Evolutionary conservation across 2,888 invertebrate species (phyloP), one percentile per base, ranked within the genome.

Genomic region (Hemaris fuciformis): DNA sequence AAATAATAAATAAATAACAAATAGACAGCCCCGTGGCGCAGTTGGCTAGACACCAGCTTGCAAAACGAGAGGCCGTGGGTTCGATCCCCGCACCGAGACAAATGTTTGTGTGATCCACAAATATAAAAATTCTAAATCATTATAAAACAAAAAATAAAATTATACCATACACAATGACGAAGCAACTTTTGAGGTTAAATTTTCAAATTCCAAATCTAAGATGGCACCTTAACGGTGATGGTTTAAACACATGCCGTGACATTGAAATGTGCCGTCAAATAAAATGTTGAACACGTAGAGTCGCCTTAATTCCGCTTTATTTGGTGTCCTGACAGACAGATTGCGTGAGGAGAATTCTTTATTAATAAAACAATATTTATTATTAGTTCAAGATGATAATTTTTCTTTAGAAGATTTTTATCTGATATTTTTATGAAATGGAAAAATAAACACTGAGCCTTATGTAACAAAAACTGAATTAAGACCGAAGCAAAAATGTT

Each of bases 281-380:
- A 27, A 27, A 10, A 53, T 53, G 31, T 8, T 27, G n/a, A 27
- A 53, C 31, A 53, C 53, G 53, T 53, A 53, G 15, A 27, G 48
- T 53, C 31, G 18, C 53, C 53, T 53, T 53, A 53, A 53, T 18
- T 53, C 18, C 31, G 5, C 31, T 53, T 53, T 53, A 53, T 53
- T 53, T 53, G 53, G 53, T 18, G 53, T 10, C 53, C 10, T 45
- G 25, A 3, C 27, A 15, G 25, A 10, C 10, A 5, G 1, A 10
- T 7, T 38, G 10, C 18, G 31, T 53, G 53, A 2, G 18, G n/a
- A 18, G 53, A 53, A 53, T 53, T 10, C 31, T 3, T 18, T 31
- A 53, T 10, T 53, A 18, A 31, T 18, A 6, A 6, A 10, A 1
- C n/a, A n/a, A n/a, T 5, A 25, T 3, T 42, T 42, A 42, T 46